Evolutionary conservation across 2,888 invertebrate species (phyloP).

Genomic region (Pardosa pseudoannulata): DNA sequence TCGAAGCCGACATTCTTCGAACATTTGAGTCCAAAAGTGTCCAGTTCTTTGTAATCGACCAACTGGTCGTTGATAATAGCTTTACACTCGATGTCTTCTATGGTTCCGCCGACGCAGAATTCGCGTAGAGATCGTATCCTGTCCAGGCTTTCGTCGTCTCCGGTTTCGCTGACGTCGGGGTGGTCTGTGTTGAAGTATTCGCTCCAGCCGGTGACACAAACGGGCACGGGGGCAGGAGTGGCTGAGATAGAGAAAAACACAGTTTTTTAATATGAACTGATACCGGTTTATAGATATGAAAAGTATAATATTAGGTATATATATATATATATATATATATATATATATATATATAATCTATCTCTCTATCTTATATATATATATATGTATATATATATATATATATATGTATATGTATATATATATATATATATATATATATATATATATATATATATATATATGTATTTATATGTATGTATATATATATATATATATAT

Average conservation of each 20-base stretch:
- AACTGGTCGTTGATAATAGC: constrained; percentile 38
- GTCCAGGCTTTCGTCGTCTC: constrained; percentile 75
- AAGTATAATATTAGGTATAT: too few species aligned
- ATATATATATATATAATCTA: too few species aligned
- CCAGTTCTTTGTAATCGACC: constrained; percentile 74
- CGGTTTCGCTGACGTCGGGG: constrained; percentile 69
- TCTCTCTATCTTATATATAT: too few species aligned
- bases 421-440: too few species aligned
- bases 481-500: too few species aligned
- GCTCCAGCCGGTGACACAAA: constrained; percentile 74
- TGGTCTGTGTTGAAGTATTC: constrained; percentile 75
- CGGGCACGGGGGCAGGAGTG: not conserved
- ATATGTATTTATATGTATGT: too few species aligned
- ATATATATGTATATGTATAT: too few species aligned
- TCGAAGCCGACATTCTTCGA: constrained; percentile 73
- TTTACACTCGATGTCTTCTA: constrained; percentile 76
- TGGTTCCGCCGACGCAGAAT: constrained; percentile 74
- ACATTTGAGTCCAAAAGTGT: constrained; percentile 74
- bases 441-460: too few species aligned
- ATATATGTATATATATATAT: too few species aligned
- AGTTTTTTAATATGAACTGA: too few species aligned
- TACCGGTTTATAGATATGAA: too few species aligned
- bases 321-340: too few species aligned
- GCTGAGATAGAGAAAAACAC: constrained; percentile 10
- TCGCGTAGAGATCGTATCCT: constrained; percentile 73